These are phyloP conservation scores for Drosophila mulleri DNA, from an alignment of 2,888 invertebrate species.

Conservation along the genomic window DNA sequence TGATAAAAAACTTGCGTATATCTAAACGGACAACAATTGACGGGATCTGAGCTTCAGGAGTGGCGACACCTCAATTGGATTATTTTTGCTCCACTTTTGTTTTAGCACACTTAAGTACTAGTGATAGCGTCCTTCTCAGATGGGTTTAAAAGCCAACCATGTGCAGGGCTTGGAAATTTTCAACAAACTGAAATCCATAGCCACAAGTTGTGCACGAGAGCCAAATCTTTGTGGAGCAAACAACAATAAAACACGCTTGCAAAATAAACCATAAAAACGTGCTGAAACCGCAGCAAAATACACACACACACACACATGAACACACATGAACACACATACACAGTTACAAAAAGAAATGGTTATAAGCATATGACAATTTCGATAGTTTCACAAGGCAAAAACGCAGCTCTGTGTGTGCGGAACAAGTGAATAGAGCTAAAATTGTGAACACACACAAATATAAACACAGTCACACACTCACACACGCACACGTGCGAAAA, in stretches of 20 bases:
- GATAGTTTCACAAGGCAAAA: slow-evolving; percentile 56
- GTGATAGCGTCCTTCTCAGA: not conserved
- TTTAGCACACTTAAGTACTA: slow-evolving; percentile 10
- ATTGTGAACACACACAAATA: slow-evolving; percentile 29
- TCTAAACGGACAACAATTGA: not conserved
- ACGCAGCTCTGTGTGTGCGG: slow-evolving; percentile 61
- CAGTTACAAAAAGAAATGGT: slow-evolving; percentile 17
- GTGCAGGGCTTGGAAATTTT: slow-evolving; percentile 2
- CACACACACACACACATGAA: slow-evolving; percentile 13
- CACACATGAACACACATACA: not conserved
- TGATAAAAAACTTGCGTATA: not conserved
- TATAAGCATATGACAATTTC: slow-evolving; percentile 73
- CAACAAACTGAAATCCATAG: slow-evolving; percentile 12
- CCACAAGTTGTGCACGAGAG: slow-evolving; percentile 14
- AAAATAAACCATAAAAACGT: slow-evolving; percentile 45
- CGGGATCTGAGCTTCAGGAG: not conserved
- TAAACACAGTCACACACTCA: slow-evolving; percentile 13
- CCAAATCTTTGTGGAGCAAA: slow-evolving; percentile 43
- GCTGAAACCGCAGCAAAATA: slow-evolving; percentile 45
- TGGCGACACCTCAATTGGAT: not conserved
- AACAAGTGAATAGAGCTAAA: slow-evolving; percentile 65
- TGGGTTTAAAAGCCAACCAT: slow-evolving; percentile 1
- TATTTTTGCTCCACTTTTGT: not conserved
- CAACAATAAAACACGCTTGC: slow-evolving; percentile 35
- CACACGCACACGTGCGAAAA: slow-evolving; percentile 21